These are phyloP conservation scores for Taenaris catops DNA, from an alignment of 2,888 invertebrate genomes.

Conservation along the genomic window DNA sequence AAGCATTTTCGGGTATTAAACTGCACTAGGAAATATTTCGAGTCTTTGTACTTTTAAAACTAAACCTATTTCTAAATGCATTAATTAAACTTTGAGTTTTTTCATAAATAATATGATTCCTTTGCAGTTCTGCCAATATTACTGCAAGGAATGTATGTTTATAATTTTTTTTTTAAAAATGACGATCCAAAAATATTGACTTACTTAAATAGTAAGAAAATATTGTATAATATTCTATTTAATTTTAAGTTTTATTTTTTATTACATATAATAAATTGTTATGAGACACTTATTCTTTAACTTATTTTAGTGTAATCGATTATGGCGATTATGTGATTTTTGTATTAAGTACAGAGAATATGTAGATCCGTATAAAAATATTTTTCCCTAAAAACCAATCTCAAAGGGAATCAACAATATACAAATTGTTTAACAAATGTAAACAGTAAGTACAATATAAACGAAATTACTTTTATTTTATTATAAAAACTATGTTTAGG, in stretches of 20 bases:
- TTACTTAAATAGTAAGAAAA: no score
- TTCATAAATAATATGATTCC: slow-evolving; percentile 32
- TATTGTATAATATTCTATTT: no score
- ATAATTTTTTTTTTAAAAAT: no score
- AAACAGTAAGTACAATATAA: slow-evolving; percentile 12
- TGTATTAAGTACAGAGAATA: slow-evolving; percentile 19
- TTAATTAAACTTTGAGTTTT: slow-evolving; percentile 52
- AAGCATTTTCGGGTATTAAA: slow-evolving; percentile 6
- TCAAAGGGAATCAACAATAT: slow-evolving; percentile 11
- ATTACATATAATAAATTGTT: no score
- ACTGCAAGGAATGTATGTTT: slow-evolving; percentile 54
- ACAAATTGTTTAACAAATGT: slow-evolving; percentile 7
- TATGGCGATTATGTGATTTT: slow-evolving; percentile 20
- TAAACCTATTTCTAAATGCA: slow-evolving; percentile 74
- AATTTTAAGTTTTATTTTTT: no score
- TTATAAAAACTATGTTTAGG: no score
- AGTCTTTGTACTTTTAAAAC: slow-evolving; percentile 68
- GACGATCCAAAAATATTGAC: no score
- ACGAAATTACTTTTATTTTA: slow-evolving; percentile 7
- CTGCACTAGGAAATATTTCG: slow-evolving; percentile 33
- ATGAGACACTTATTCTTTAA: no score
- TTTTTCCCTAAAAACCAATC: slow-evolving; percentile 4
- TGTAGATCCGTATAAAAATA: slow-evolving; percentile 6
- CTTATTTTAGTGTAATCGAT: no score
- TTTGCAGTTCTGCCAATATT: slow-evolving; percentile 45